Conservation (phyloP, 2,888 invertebrate species). For the Camponotus fellah region DNA sequence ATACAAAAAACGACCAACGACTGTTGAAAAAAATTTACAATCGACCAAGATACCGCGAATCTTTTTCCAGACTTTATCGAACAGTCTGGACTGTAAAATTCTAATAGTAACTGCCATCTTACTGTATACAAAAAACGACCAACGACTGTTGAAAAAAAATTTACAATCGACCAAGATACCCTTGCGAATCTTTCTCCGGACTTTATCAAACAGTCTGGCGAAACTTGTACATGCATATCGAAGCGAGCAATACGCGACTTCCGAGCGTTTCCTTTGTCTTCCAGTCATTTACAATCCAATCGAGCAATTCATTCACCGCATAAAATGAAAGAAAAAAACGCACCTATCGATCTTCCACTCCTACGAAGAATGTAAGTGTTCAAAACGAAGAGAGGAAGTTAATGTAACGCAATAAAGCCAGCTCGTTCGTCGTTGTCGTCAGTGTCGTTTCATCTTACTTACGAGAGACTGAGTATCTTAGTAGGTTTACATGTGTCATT, state of each 20-base stretch:
- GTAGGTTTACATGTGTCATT: constrained; percentile 18
- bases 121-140: no score
- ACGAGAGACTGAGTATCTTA: constrained; percentile 66
- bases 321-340: constrained; percentile 6
- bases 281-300: constrained; percentile 57
- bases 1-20: constrained; percentile 41
- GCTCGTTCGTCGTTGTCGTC: constrained; percentile 72
- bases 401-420: constrained; percentile 25
- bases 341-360: constrained; percentile 23
- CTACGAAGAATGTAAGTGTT: constrained; percentile 50
- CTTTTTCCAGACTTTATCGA: constrained; percentile 22
- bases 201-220: constrained; percentile 5
- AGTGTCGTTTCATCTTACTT: constrained; percentile 67
- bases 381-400: constrained; percentile 59
- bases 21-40: constrained; percentile 3
- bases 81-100: neutral
- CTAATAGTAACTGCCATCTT: no score
- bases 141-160: no score
- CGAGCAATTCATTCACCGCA: neutral
- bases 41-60: constrained; percentile 1
- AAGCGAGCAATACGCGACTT: constrained; percentile 67
- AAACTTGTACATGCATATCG: constrained; percentile 63
- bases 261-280: constrained; percentile 69
- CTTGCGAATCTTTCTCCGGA: constrained; percentile 20
- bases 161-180: neutral